Evolutionary conservation across 2,113 vertebrate species (phyloP).

Genomic region (Excalfactoria chinensis): DNA sequence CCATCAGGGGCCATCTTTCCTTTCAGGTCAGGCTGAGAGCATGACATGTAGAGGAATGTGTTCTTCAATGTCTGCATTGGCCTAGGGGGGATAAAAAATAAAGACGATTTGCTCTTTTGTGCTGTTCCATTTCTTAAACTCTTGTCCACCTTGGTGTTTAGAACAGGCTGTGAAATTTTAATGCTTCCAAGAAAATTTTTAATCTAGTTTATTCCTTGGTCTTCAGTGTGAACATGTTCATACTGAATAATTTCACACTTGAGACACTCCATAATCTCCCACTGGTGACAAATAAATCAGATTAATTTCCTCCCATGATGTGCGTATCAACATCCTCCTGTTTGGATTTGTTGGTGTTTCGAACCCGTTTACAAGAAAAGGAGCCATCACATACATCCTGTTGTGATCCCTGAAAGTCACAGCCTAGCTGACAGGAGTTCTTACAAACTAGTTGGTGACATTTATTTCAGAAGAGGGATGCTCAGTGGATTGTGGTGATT

Average conservation of each 20-base stretch:
- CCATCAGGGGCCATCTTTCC: not conserved
- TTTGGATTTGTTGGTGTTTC: not conserved
- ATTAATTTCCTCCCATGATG: not conserved
- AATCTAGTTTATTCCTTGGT: not conserved
- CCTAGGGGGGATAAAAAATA: not conserved
- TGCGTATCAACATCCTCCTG: not conserved
- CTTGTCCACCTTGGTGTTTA: not conserved
- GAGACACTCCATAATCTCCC: not conserved
- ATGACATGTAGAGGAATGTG: rapidly evolving
- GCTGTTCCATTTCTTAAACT: not conserved
- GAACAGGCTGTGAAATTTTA: not conserved
- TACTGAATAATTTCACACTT: not conserved
- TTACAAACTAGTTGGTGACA: not conserved
- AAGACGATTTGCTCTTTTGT: not conserved
- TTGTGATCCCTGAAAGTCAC: not conserved
- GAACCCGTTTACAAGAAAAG: not conserved
- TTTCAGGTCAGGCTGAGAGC: not conserved
- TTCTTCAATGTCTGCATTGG: not conserved
- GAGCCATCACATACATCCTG: not conserved
- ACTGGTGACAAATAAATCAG: not conserved
- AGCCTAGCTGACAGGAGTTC: not conserved
- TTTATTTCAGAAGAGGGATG: not conserved
- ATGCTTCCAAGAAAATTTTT: not conserved
- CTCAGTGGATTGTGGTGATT: not conserved
- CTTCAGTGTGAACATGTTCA: not conserved